Evolutionary conservation across 2,113 vertebrate genomes (phyloP).

Genomic region (Pseudolaguvia tuberculata): DNA sequence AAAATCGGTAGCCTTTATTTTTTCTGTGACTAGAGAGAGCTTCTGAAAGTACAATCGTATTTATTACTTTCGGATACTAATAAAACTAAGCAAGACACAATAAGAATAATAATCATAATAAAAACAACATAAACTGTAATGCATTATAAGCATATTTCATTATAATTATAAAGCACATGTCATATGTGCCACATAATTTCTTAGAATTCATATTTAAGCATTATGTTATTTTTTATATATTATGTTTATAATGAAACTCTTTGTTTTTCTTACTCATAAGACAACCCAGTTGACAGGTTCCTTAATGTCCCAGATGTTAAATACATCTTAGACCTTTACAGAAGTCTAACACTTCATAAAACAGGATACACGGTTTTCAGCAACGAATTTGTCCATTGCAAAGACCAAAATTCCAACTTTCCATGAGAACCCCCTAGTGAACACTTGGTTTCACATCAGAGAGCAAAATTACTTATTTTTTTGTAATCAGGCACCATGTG

Average conservation of each 20-base stretch:
- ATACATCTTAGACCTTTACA: slow-evolving; percentile 33
- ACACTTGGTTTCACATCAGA: slow-evolving; percentile 11
- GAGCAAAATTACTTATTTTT: neutral
- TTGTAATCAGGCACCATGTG: neutral
- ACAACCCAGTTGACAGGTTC: slow-evolving; percentile 28
- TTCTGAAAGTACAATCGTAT: slow-evolving; percentile 13
- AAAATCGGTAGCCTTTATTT: slow-evolving; percentile 33
- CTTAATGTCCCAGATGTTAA: slow-evolving; percentile 37
- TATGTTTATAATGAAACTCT: neutral
- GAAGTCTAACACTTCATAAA: slow-evolving; percentile 27
- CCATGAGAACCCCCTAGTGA: slow-evolving; percentile 1
- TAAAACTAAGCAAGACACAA: neutral
- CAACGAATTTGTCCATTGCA: slow-evolving; percentile 9
- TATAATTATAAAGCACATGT: no score
- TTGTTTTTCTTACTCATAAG: slow-evolving; percentile 22
- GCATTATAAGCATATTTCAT: neutral
- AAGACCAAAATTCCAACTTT: slow-evolving; percentile 21
- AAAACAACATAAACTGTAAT: neutral
- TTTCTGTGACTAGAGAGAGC: slow-evolving; percentile 25
- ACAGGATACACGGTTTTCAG: slow-evolving; percentile 19
- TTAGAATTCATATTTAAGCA: neutral
- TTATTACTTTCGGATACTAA: slow-evolving; percentile 1
- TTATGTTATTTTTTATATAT: slow-evolving; percentile 7
- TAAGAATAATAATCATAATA: neutral
- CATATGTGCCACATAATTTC: neutral